Percentiles rank a stretch among this genome's conserved stretches.
These are phyloP conservation scores for Trichonephila clavata DNA, from an alignment of 1,140 invertebrate species.

Conservation along the genomic window DNA sequence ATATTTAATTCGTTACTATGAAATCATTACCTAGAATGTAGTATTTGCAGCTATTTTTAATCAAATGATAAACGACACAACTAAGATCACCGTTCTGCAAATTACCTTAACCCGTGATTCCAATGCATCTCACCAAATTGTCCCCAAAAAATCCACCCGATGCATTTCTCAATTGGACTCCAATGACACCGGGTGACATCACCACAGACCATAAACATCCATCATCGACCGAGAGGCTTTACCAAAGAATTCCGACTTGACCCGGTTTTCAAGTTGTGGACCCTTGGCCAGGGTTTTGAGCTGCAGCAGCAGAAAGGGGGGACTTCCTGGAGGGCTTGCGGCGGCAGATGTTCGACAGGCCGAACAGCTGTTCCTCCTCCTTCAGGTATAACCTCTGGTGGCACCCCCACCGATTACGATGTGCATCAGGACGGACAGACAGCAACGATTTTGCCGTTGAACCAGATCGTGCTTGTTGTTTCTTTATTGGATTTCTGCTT, in stretches of 20 bases:
- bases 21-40: too few relatives aligned
- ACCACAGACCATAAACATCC: not conserved
- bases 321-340: conserved; percentile 25
- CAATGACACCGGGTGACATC: not conserved
- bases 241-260: conserved; percentile 3
- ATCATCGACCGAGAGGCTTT: not conserved
- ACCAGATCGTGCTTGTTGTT: not conserved
- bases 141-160: not conserved
- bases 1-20: too few relatives aligned
- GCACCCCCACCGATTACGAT: conserved; percentile 21
- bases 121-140: too few relatives aligned
- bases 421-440: not conserved
- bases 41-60: too few relatives aligned
- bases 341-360: not conserved
- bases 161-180: not conserved
- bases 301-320: not conserved
- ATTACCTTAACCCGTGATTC: too few relatives aligned
- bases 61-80: too few relatives aligned
- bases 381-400: conserved; percentile 33
- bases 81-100: too few relatives aligned
- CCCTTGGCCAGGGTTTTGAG: conserved; percentile 8
- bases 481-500: not conserved
- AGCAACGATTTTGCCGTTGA: conserved; percentile 1
- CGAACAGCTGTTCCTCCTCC: not conserved
- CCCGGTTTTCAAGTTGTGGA: not conserved